Evolutionary conservation across 2,888 invertebrate genomes (phyloP).

Genomic region (Andrena praecox): DNA sequence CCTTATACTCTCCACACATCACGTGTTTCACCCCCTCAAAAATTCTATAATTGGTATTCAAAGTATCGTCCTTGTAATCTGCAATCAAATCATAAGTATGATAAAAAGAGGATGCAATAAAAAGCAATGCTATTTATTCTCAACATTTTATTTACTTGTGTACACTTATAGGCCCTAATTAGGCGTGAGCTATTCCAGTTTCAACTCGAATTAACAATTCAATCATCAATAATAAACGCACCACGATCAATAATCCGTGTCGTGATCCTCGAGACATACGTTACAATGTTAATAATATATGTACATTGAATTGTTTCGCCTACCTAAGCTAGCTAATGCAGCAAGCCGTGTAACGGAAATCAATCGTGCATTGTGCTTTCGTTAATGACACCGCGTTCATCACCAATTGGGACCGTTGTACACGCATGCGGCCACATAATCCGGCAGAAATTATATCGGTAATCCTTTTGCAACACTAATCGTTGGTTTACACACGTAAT

Average conservation of each 20-base stretch:
- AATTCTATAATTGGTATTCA: too few relatives aligned
- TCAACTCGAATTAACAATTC: conserved; percentile 71
- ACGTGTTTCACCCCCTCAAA: too few relatives aligned
- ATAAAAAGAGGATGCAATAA: background rate
- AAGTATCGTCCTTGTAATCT: background rate
- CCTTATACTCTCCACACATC: too few relatives aligned
- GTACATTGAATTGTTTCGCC: conserved; percentile 73
- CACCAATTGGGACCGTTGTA: background rate
- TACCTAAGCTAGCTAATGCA: conserved; percentile 72
- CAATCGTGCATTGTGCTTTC: conserved; percentile 45
- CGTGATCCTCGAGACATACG: conserved; percentile 67
- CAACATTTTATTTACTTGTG: conserved; percentile 72
- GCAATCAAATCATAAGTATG: background rate
- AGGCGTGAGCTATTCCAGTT: conserved; percentile 73
- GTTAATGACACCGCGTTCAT: conserved; percentile 13
- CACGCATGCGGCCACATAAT: background rate
- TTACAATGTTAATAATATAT: conserved; percentile 68
- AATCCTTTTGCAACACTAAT: background rate
- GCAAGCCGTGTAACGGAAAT: conserved; percentile 63
- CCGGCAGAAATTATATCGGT: conserved; percentile 1
- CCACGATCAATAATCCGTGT: conserved; percentile 60
- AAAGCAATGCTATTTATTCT: conserved; percentile 35
- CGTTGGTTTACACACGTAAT: background rate
- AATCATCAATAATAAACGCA: conserved; percentile 72
- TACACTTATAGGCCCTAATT: conserved; percentile 74